Percentiles rank a stretch among this genome's conserved stretches.
Conservation (phyloP, 1,140 invertebrate genomes). For the Diabrotica virgifera region DNA sequence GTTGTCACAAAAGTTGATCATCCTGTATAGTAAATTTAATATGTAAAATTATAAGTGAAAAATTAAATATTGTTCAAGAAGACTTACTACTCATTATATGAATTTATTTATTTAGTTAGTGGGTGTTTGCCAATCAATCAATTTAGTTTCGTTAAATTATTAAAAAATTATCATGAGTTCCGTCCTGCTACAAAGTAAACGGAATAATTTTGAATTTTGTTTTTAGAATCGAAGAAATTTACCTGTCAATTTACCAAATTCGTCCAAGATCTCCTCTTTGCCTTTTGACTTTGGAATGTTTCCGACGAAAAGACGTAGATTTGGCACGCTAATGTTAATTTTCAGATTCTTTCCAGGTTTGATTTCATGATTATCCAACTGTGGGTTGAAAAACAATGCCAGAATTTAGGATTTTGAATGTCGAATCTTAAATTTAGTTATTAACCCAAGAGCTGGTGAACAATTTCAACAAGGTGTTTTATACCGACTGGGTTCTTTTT, state of each 20-base stretch:
- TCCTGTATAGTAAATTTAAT: too few relatives aligned
- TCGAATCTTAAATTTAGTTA: slow-evolving; percentile 36
- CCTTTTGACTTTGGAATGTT: slow-evolving; percentile 99
- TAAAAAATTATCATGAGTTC: not conserved
- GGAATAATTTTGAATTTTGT: not conserved
- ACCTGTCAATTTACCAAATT: slow-evolving; percentile 99
- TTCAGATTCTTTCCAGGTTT: slow-evolving; percentile 97
- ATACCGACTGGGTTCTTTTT: too few relatives aligned
- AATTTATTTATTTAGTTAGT: too few relatives aligned
- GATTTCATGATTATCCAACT: slow-evolving; percentile 99
- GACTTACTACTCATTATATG: too few relatives aligned
- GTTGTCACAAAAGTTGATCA: too few relatives aligned
- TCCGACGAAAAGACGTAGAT: slow-evolving; percentile 99
- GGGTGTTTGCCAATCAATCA: too few relatives aligned
- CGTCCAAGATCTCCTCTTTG: slow-evolving; percentile 99
- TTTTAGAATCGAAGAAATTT: slow-evolving; percentile 59
- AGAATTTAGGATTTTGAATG: slow-evolving; percentile 53
- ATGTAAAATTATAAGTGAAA: too few relatives aligned
- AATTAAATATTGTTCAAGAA: too few relatives aligned
- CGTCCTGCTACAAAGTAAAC: not conserved
- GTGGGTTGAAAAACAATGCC: slow-evolving; percentile 73
- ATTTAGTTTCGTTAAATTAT: too few relatives aligned
- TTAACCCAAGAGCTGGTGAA: not conserved
- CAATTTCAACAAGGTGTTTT: too few relatives aligned
- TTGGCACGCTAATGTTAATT: slow-evolving; percentile 99